These are phyloP conservation scores for Zele albiditarsus DNA, from an alignment of 2,888 invertebrate genomes.

Conservation along the genomic window DNA sequence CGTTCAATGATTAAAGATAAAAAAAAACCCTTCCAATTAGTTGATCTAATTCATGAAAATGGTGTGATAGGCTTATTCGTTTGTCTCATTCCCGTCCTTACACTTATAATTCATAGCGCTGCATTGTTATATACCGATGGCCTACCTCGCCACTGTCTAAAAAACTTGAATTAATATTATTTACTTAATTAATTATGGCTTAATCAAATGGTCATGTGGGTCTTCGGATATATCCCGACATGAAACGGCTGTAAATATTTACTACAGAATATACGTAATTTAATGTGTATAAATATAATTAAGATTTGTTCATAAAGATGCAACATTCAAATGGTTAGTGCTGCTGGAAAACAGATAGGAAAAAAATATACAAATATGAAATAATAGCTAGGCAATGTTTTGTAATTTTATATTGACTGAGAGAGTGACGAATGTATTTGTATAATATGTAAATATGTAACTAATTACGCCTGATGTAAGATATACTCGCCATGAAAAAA, in stretches of 20 bases:
- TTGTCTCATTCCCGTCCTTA: constrained; percentile 30
- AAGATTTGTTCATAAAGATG: constrained; percentile 47
- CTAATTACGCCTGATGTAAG: constrained; percentile 71
- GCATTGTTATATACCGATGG: constrained; percentile 60
- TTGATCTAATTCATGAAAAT: neutral
- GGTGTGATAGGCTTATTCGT: neutral
- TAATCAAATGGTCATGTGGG: constrained; percentile 54
- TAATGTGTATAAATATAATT: constrained; percentile 53
- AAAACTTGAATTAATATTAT: constrained; percentile 55
- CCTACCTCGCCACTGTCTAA: constrained; percentile 65
- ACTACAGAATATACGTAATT: constrained; percentile 38
- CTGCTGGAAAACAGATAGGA: constrained; percentile 17
- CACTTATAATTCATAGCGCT: constrained; percentile 21
- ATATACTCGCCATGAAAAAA: constrained; percentile 62
- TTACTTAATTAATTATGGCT: constrained; percentile 60
- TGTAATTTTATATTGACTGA: constrained; percentile 72
- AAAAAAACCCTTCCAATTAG: neutral
- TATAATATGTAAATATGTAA: constrained; percentile 73
- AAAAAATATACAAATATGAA: constrained; percentile 50
- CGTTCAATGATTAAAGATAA: neutral
- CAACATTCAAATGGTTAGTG: constrained; percentile 7
- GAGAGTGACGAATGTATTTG: constrained; percentile 60
- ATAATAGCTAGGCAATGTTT: constrained; percentile 70
- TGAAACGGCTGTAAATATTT: constrained; percentile 54
- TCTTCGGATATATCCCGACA: constrained; percentile 41